A percentile compares a stretch with the other conserved stretches of the same genome.
Conservation (phyloP, 2,113 vertebrate genomes). For the Vireo altiloquus region DNA sequence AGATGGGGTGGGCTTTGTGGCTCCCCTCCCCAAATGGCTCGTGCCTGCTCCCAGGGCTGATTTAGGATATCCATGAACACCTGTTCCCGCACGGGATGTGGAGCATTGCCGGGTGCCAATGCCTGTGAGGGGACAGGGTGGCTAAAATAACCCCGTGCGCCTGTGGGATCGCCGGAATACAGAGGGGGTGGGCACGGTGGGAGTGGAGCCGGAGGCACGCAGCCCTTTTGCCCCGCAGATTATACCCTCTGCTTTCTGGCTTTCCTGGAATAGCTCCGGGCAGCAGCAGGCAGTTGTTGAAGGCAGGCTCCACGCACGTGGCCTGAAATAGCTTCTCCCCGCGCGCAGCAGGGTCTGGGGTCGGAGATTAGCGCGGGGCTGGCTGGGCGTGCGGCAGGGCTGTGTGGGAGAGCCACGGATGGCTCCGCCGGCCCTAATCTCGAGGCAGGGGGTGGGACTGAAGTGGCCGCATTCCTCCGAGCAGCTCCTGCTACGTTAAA, state of each 20-base stretch:
- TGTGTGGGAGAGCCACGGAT: not conserved
- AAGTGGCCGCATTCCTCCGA: not conserved
- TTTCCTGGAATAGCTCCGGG: conserved; percentile 41
- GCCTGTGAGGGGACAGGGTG: rapidly evolving
- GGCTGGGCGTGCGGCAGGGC: not conserved
- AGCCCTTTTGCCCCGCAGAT: not conserved
- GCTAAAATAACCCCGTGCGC: not conserved
- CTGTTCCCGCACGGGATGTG: not conserved
- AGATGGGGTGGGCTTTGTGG: not conserved
- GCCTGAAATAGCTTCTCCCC: conserved; percentile 28
- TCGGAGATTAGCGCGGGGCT: not conserved
- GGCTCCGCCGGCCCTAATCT: not conserved
- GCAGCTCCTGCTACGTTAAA: not conserved
- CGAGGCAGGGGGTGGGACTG: not conserved
- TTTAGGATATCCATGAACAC: rapidly evolving
- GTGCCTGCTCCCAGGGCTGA: rapidly evolving
- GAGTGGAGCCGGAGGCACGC: not conserved
- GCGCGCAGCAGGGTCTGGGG: not conserved
- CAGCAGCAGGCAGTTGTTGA: not conserved
- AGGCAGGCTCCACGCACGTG: not conserved
- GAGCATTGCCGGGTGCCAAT: rapidly evolving
- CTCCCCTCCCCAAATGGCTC: rapidly evolving
- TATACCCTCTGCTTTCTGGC: conserved; percentile 4
- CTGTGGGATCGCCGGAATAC: not conserved
- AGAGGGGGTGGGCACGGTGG: not conserved